These are phyloP conservation scores for Eriosoma lanigerum DNA, from an alignment of 1,140 invertebrate genomes.

Conservation along the genomic window DNA sequence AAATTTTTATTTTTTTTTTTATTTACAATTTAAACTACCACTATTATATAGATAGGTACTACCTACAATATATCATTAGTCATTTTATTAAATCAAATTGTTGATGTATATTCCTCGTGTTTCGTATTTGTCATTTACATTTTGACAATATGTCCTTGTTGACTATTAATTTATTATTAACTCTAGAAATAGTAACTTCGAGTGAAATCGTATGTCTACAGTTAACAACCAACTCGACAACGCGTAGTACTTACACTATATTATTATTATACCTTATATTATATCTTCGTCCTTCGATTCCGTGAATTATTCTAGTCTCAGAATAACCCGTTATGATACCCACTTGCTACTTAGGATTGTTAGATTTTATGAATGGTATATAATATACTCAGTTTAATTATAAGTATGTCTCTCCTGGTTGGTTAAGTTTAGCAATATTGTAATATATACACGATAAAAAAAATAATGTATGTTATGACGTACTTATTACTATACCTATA, in stretches of 20 bases:
- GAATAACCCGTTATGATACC: slow-evolving; percentile 12
- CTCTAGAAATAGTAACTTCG: neutral
- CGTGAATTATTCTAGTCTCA: neutral
- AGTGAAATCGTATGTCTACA: neutral
- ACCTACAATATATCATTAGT: neutral
- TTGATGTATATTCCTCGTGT: neutral
- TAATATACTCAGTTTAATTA: neutral
- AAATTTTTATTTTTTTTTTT: too few relatives aligned
- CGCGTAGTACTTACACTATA: neutral
- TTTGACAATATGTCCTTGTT: neutral
- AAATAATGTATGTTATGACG: neutral
- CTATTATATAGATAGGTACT: too few relatives aligned
- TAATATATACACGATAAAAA: neutral
- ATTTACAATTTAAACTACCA: too few relatives aligned
- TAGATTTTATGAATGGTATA: slow-evolving; percentile 7
- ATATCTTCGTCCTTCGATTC: neutral
- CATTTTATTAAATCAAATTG: neutral
- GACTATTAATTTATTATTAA: neutral
- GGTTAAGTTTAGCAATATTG: neutral
- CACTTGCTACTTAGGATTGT: neutral
- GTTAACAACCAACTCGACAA: too few relatives aligned
- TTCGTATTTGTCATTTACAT: neutral
- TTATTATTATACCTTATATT: neutral
- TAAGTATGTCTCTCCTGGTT: neutral
- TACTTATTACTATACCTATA: too few relatives aligned